phyloP scores from a whole-genome alignment of 2,113 vertebrate species.

The Phylloscopus trochiloides region DNA sequence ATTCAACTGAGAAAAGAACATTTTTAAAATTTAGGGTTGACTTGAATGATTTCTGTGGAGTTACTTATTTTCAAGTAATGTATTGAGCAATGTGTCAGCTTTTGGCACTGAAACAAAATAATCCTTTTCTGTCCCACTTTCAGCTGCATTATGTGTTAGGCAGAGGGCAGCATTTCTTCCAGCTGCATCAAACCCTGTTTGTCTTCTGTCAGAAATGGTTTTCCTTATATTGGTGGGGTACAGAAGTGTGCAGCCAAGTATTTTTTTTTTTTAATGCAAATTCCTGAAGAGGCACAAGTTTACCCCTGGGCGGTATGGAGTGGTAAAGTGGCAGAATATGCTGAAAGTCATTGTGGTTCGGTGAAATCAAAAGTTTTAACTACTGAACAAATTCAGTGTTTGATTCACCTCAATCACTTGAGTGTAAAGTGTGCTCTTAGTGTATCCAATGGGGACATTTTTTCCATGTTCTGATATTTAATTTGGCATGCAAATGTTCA shows the following conservation, averaged over 20 bases:
- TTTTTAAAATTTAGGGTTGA: background rate
- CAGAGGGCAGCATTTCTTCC: background rate
- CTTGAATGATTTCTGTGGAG: background rate
- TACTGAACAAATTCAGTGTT: background rate
- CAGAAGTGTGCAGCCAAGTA: background rate
- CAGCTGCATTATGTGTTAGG: background rate
- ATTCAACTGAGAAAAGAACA: background rate
- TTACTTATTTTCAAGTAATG: background rate
- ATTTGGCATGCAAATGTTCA: background rate
- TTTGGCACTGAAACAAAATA: background rate
- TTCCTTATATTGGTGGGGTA: background rate
- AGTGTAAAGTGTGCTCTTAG: background rate
- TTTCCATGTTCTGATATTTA: background rate
- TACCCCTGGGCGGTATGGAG: background rate
- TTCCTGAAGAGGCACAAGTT: background rate
- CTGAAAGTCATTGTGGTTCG: background rate
- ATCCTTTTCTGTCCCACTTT: background rate
- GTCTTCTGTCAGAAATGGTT: background rate
- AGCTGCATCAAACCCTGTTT: background rate
- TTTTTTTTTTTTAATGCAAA: background rate
- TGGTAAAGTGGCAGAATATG: background rate
- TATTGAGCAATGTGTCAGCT: background rate
- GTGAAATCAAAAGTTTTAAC: background rate
- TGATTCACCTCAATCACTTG: background rate
- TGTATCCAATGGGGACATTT: background rate